These are phyloP conservation scores for Lepidocyrtinus sp. DNA, from an alignment of 2,888 invertebrate species.

Conservation along the genomic window DNA sequence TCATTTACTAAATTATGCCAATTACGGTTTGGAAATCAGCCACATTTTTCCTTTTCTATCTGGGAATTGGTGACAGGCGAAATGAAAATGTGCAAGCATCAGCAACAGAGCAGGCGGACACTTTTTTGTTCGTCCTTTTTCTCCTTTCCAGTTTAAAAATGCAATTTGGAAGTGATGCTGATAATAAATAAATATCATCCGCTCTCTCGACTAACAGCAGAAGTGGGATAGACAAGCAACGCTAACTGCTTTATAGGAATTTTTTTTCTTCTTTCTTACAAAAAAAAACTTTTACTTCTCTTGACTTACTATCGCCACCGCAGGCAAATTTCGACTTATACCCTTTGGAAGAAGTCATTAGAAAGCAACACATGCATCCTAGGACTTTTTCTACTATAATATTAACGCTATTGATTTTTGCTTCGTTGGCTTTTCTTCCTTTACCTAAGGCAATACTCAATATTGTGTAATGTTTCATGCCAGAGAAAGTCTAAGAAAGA, in stretches of 20 bases:
- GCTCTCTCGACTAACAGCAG: neutral
- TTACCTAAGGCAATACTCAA: neutral
- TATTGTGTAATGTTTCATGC: neutral
- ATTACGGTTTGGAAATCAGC: constrained; percentile 59
- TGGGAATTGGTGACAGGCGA: neutral
- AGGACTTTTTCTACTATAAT: neutral
- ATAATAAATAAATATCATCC: neutral
- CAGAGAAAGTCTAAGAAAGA: neutral
- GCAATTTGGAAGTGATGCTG: neutral
- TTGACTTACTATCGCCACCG: neutral
- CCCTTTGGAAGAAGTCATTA: neutral
- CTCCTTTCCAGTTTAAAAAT: neutral
- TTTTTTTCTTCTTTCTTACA: neutral
- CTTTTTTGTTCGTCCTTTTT: neutral
- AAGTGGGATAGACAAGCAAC: neutral
- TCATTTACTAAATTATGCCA: constrained; percentile 59
- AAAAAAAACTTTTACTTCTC: neutral
- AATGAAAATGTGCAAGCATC: neutral
- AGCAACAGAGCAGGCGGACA: neutral
- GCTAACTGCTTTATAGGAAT: neutral
- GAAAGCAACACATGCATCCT: neutral
- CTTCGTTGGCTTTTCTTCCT: neutral
- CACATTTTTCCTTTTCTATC: constrained; percentile 39
- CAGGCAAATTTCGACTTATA: neutral
- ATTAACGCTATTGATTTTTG: neutral